A percentile compares a stretch with the other conserved stretches of the same genome.
Evolutionary conservation across 1,140 invertebrate genomes (phyloP).

Genomic region (Scaptomyza montana): DNA sequence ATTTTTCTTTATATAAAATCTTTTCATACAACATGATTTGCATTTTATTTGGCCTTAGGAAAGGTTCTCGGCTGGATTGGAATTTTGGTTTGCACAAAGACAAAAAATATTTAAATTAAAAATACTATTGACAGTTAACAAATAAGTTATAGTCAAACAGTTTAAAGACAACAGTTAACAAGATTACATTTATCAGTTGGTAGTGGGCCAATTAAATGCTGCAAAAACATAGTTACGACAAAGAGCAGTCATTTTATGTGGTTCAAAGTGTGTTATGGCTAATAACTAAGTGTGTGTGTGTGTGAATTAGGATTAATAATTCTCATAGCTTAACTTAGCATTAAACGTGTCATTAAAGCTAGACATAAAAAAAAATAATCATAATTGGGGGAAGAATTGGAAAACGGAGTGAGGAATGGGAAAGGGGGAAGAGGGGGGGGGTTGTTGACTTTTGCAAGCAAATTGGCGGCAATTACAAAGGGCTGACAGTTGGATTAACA

Average conservation of each 20-base stretch:
- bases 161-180: background rate
- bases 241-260: slow-evolving; percentile 46
- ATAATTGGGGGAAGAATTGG: slow-evolving; percentile 36
- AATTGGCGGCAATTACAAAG: slow-evolving; percentile 68
- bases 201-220: slow-evolving; percentile 51
- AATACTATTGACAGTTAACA: slow-evolving; percentile 64
- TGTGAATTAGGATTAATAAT: slow-evolving; percentile 74
- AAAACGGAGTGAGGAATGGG: background rate
- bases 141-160: slow-evolving; percentile 57
- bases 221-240: slow-evolving; percentile 31
- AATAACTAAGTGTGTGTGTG: slow-evolving; percentile 1
- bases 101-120: slow-evolving; percentile 26
- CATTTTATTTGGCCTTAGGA: slow-evolving; percentile 38
- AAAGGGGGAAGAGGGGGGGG: slow-evolving; percentile 7
- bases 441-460: slow-evolving; percentile 56
- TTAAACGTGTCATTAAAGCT: slow-evolving; percentile 66
- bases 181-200: slow-evolving; percentile 12
- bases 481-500: slow-evolving; percentile 39
- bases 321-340: slow-evolving; percentile 75
- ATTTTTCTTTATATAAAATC: slow-evolving; percentile 56
- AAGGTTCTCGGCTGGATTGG: slow-evolving; percentile 26
- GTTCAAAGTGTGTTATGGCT: slow-evolving; percentile 1
- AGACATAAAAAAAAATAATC: slow-evolving; percentile 68
- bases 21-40: slow-evolving; percentile 42
- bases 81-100: slow-evolving; percentile 33